phyloP scores from a whole-genome alignment of 2,113 vertebrate genomes.

The Tamias sibiricus region DNA sequence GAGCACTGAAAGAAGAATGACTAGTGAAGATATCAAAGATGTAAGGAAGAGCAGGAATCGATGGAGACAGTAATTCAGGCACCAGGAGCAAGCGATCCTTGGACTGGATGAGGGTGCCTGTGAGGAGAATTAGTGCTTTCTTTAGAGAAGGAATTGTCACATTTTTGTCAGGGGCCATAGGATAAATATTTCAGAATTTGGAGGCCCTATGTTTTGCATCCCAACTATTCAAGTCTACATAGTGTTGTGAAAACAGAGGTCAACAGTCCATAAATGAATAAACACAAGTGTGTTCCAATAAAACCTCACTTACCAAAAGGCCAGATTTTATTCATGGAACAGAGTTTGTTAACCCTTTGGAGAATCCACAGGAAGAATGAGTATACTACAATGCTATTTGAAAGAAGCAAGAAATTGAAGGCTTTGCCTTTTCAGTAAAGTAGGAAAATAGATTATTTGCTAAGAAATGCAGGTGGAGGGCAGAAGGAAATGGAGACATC shows the following conservation, averaged over 20 bases:
- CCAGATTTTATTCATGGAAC: neutral
- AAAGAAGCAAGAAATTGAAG: neutral
- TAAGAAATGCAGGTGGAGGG: neutral
- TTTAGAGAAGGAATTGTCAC: neutral
- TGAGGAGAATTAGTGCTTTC: neutral
- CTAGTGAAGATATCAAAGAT: neutral
- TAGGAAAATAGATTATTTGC: neutral
- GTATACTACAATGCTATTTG: neutral
- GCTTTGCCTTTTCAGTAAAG: neutral
- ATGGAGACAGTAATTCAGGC: neutral
- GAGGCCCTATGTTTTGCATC: neutral
- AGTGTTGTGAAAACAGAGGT: neutral
- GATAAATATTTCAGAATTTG: neutral
- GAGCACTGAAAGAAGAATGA: neutral
- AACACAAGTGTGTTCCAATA: neutral
- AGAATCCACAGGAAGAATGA: neutral
- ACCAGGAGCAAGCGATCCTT: neutral
- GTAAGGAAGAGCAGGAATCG: neutral
- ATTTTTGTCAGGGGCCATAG: neutral
- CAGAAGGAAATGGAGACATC: neutral
- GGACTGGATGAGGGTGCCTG: accelerated
- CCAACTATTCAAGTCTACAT: neutral
- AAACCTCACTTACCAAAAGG: neutral
- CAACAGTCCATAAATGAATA: neutral
- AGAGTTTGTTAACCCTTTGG: neutral